Percentiles rank a stretch among this genome's conserved stretches.
Conservation (phyloP, 2,113 vertebrate genomes). For the Gracilinanus agilis region DNA sequence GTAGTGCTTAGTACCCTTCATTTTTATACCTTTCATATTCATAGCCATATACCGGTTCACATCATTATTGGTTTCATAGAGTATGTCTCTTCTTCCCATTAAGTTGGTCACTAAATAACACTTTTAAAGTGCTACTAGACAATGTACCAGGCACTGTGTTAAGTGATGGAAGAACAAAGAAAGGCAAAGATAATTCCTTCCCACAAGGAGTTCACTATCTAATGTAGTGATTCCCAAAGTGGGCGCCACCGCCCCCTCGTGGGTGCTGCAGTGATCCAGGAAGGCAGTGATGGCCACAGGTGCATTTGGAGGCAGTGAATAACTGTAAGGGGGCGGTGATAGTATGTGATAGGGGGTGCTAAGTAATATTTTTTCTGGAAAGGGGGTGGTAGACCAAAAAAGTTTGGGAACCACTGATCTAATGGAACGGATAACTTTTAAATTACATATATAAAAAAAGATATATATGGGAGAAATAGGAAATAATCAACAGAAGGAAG, state of each 20-base stretch:
- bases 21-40: background rate
- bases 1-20: background rate
- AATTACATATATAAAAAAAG: background rate
- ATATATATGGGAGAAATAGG: background rate
- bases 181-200: background rate
- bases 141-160: background rate
- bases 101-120: background rate
- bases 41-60: background rate
- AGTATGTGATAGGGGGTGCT: too few species aligned
- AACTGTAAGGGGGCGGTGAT: too few species aligned
- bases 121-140: background rate
- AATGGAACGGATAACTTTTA: background rate
- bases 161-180: background rate
- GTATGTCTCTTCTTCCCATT: background rate
- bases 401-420: too few species aligned
- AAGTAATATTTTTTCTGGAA: too few species aligned
- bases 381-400: too few species aligned
- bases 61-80: background rate
- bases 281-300: too few species aligned
- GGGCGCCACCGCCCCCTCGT: too few species aligned
- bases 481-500: background rate
- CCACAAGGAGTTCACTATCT: background rate
- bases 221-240: too few species aligned
- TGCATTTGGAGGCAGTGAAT: too few species aligned
- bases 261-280: too few species aligned